Conservation (phyloP, 2,113 vertebrate species). For the Fregata magnificens region DNA sequence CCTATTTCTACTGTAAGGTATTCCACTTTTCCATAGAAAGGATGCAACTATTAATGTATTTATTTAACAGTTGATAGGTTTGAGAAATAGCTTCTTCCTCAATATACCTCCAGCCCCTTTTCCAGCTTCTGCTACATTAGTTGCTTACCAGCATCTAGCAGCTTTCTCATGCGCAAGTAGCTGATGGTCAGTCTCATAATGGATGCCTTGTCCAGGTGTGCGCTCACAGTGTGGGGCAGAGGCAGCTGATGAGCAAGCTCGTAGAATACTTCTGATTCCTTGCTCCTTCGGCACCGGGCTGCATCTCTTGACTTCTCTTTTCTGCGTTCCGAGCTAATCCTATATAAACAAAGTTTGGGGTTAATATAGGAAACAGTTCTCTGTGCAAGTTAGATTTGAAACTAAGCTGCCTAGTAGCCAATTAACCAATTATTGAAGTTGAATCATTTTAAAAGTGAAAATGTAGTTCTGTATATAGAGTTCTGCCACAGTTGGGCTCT, state of each 20-base stretch:
- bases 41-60: background rate
- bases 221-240: slow-evolving; percentile 88
- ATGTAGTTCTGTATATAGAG: background rate
- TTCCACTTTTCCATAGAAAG: background rate
- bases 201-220: slow-evolving; percentile 96
- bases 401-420: background rate
- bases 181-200: slow-evolving; percentile 98
- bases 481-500: accelerated
- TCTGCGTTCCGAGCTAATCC: slow-evolving; percentile 92
- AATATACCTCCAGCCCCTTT: background rate
- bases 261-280: slow-evolving; percentile 96
- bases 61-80: background rate
- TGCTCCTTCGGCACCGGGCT: slow-evolving; percentile 89
- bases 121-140: background rate
- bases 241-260: slow-evolving; percentile 94
- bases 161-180: slow-evolving; percentile 91
- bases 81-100: background rate
- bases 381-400: background rate
- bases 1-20: background rate
- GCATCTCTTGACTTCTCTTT: slow-evolving; percentile 98
- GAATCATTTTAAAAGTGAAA: background rate
- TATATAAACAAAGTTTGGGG: slow-evolving; percentile 29
- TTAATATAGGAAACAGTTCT: background rate
- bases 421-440: background rate
- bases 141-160: slow-evolving; percentile 84